These are phyloP conservation scores for Brenthis daphne DNA, from an alignment of 2,888 invertebrate species.

Conservation along the genomic window DNA sequence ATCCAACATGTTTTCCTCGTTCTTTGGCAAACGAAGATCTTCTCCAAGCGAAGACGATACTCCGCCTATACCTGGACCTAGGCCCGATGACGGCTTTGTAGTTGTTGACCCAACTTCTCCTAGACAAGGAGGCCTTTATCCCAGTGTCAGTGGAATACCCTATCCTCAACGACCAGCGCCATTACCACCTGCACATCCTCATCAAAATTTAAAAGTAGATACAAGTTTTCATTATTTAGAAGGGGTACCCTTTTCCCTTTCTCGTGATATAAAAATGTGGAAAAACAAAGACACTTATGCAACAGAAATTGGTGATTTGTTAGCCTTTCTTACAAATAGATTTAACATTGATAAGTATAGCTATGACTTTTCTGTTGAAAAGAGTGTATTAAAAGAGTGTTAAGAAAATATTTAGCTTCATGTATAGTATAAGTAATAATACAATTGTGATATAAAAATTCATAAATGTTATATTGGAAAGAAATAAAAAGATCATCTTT, in stretches of 20 bases:
- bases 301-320: conserved; percentile 75
- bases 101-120: conserved; percentile 61
- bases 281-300: conserved; percentile 74
- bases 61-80: conserved; percentile 73
- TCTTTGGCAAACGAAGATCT: conserved; percentile 73
- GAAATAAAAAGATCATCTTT: too few relatives aligned
- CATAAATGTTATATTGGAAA: too few relatives aligned
- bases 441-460: too few relatives aligned
- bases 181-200: conserved; percentile 51
- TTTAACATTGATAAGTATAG: conserved; percentile 65
- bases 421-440: neutral
- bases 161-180: conserved; percentile 65
- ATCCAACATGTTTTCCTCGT: conserved; percentile 70
- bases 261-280: conserved; percentile 70
- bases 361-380: conserved; percentile 81
- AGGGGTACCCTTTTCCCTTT: conserved; percentile 80
- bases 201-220: conserved; percentile 48
- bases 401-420: conserved; percentile 36
- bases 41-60: conserved; percentile 73
- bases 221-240: conserved; percentile 75
- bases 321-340: conserved; percentile 76
- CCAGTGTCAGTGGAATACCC: conserved; percentile 56
- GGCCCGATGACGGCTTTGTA: conserved; percentile 68
- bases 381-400: conserved; percentile 79
- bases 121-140: conserved; percentile 60